Base-by-base conservation (phyloP, 2,888 invertebrate genomes). In the Watsonalla cultraria region DNA sequence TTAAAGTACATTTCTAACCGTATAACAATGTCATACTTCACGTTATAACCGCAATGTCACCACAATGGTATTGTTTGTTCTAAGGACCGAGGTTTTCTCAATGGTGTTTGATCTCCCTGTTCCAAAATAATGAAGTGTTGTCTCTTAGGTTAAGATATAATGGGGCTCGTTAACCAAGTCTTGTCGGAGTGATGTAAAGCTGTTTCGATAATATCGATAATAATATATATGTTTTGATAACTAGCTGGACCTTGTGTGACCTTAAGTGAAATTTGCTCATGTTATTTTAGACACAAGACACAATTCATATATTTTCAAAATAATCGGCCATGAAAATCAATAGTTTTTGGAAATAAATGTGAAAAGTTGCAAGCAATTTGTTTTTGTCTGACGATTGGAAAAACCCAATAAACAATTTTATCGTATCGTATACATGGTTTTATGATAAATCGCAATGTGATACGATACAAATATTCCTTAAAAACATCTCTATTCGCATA, bases 31-130 rank as follows among this genome's bases (percentile, higher is more conserved):
- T 2, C 2, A 46, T 45, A 46, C 46, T 46, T 46, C 47, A 47
- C n/a, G 35, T 42, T 42, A 42, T 42, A 42, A 35, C 61, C 55
- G 42, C 24, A 54, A 62, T 60, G 68, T 52, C 52, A 55, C 58
- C 57, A 35, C 57, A 54, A 45, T 37, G 39, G n/a, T 46, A 48
- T 46, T 51, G 42, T 51, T 37, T 49, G 37, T 49, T 49, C 9
- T 37, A 15, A 49, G 49, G 37, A 11, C 45, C 13, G 55, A 46
- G 60, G 60, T 57, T 54, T 53, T 53, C 53, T 53, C 55, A 57
- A 56, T 57, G 51, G 55, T 60, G 54, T 62, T 62, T 60, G 60
- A 60, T 62, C 62, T 62, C 55, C 57, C 51, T 55, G 49, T 42
- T 42, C 11, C 37, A 15, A 49, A 57, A 56, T 60, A 62, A 60